These are phyloP conservation scores for Scelioninae gen. 1 DNA, from an alignment of 2,888 invertebrate genomes.

Conservation along the genomic window DNA sequence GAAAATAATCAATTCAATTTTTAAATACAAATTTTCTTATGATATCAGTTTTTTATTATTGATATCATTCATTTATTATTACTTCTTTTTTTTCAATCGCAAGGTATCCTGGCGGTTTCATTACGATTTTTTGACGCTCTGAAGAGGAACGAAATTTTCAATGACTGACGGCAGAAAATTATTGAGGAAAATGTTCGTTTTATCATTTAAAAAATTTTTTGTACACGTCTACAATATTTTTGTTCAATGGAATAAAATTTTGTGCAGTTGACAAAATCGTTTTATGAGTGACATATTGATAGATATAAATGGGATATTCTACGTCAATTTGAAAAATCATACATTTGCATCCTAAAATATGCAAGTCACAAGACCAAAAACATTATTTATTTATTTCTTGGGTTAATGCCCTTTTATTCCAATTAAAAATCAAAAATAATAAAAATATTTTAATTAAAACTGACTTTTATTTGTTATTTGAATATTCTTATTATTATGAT, in stretches of 20 bases:
- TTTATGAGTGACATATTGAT: slow-evolving; percentile 49
- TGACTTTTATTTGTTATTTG: too few relatives aligned
- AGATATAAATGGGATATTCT: slow-evolving; percentile 40
- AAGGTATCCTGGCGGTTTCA: too few relatives aligned
- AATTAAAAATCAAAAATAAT: too few relatives aligned
- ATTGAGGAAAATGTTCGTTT: slow-evolving; percentile 7
- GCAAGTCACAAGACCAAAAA: background rate
- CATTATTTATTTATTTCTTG: background rate
- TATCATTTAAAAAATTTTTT: slow-evolving; percentile 27
- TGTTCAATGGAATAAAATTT: slow-evolving; percentile 28
- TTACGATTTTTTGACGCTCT: too few relatives aligned
- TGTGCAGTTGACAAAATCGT: slow-evolving; percentile 40
- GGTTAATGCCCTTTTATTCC: too few relatives aligned
- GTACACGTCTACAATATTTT: slow-evolving; percentile 9
- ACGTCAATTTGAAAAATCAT: slow-evolving; percentile 24
- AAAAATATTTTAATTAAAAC: too few relatives aligned
- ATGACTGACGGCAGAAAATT: slow-evolving; percentile 1
- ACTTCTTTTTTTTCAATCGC: too few relatives aligned
- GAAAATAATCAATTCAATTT: too few relatives aligned
- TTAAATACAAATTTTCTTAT: too few relatives aligned
- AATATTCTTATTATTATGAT: too few relatives aligned
- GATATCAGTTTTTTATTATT: too few relatives aligned
- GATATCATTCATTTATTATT: too few relatives aligned
- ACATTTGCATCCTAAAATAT: slow-evolving; percentile 19
- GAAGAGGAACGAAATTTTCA: slow-evolving; percentile 1